These are phyloP conservation scores for Orthosia incerta DNA, from an alignment of 2,888 invertebrate genomes.

Conservation along the genomic window DNA sequence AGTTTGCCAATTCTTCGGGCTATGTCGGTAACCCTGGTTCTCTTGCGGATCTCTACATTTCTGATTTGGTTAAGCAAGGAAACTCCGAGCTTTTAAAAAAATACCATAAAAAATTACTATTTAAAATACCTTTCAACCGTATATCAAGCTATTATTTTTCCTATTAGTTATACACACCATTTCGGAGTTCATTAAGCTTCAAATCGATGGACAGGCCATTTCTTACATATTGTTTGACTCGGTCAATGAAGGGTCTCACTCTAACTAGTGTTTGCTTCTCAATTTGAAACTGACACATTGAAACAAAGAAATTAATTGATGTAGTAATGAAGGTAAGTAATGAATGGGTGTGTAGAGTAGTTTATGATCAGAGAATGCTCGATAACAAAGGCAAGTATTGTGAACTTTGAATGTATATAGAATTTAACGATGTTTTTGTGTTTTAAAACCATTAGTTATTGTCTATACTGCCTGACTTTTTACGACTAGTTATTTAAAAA, in stretches of 20 bases:
- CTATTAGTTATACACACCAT: constrained; percentile 83
- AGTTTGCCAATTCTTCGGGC: too few relatives aligned
- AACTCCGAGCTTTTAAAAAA: too few relatives aligned
- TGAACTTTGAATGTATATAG: background rate
- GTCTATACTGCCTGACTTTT: too few relatives aligned
- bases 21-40: too few relatives aligned
- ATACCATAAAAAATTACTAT: constrained; percentile 7
- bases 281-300: constrained; percentile 88
- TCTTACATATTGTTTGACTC: constrained; percentile 83
- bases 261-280: constrained; percentile 89
- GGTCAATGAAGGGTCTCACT: constrained; percentile 72
- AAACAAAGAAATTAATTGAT: constrained; percentile 91
- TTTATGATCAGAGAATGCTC: constrained; percentile 57
- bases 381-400: background rate
- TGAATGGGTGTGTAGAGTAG: constrained; percentile 80
- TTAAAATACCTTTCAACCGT: constrained; percentile 64
- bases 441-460: too few relatives aligned
- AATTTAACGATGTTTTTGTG: background rate
- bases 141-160: constrained; percentile 77
- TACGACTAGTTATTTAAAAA: too few relatives aligned
- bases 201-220: constrained; percentile 83
- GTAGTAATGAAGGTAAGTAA: constrained; percentile 87
- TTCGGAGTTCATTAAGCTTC: constrained; percentile 85
- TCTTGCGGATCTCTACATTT: too few relatives aligned
- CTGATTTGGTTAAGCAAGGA: too few relatives aligned